phyloP scores from a whole-genome alignment of 2,113 vertebrate species.

The Burhinus oedicnemus region DNA sequence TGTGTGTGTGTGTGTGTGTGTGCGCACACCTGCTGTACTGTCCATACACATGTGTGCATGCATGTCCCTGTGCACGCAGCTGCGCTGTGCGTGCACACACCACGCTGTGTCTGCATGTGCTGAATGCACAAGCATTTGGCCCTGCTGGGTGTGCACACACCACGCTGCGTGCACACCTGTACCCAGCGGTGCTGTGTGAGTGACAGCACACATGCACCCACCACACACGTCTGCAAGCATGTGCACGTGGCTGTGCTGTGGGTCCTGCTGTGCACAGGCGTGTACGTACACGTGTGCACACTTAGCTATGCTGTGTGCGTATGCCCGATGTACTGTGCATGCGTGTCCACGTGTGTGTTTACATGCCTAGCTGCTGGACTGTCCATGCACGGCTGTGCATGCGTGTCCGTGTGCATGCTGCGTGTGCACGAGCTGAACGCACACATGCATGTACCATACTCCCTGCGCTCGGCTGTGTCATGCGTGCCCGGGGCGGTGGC shows the following conservation, averaged over 20 bases:
- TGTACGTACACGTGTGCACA: accelerated
- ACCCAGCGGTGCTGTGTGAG: neutral
- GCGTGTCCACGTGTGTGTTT: too few species aligned
- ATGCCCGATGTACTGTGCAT: too few species aligned
- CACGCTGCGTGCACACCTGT: accelerated
- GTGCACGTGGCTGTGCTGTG: neutral
- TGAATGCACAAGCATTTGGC: too few species aligned
- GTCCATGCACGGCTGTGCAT: too few species aligned
- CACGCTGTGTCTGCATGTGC: too few species aligned
- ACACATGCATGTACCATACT: accelerated
- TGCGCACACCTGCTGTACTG: too few species aligned
- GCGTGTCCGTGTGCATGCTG: too few species aligned
- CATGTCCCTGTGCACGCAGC: too few species aligned
- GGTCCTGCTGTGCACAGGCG: neutral
- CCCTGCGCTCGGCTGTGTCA: accelerated
- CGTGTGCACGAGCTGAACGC: accelerated
- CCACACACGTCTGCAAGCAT: accelerated
- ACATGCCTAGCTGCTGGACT: too few species aligned
- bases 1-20: too few species aligned
- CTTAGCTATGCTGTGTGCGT: neutral
- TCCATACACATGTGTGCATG: too few species aligned
- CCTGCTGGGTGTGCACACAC: too few species aligned
- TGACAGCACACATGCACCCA: neutral
- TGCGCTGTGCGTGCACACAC: neutral
- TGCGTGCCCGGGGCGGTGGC: accelerated